Evolutionary conservation across 2,888 invertebrate species (phyloP), one percentile per base, ranked within the genome.

Genomic region (Colletes collaris): DNA sequence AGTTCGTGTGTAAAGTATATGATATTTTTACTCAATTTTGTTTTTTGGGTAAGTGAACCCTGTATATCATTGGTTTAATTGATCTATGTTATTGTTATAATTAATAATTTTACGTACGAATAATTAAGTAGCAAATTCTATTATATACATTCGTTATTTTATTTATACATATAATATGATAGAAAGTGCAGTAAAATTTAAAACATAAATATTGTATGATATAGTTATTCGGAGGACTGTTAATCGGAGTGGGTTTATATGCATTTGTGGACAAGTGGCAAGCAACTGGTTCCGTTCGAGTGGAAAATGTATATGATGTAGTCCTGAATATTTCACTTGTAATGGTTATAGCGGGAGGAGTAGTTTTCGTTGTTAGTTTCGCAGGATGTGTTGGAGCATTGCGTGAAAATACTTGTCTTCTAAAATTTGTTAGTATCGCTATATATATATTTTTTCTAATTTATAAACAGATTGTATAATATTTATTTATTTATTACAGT

Each of bases 261-360:
- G 98, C 98, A 0, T 97, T 98, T 90, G 96, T 97, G 80, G 98
- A 98, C 90, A 98, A 98, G 94, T 97, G 97, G 96, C 97, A 97
- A 90, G 95, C 97, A 5, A 97, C 96, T 35, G 98, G 97, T 83
- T 96, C 96, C 87, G 95, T 98, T 52, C 96, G 97, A 92, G 93
- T 97, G 86, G 97, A 97, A 89, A 97, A 97, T 66, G 95, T 98
- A 11, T 98, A 98, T 91, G 98, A 98, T 93, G 95, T 98, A 53
- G 96, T 97, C 84, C 94, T 98, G 70, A 98, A 99, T 93, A 96
- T 99, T 87, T 98, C 98, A 37, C 94, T 99, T 76, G 96, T 98
- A 70, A 96, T 98, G 93, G 96, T 98, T n/a, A 95, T 98, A 75
- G 96, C 97, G 76, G 98, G 98, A 3, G 96, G 96, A 49, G 96